phyloP scores from a whole-genome alignment of 30 jellyfish, hydroid and myxozoan species.

The Cassiopea xamachana region DNA sequence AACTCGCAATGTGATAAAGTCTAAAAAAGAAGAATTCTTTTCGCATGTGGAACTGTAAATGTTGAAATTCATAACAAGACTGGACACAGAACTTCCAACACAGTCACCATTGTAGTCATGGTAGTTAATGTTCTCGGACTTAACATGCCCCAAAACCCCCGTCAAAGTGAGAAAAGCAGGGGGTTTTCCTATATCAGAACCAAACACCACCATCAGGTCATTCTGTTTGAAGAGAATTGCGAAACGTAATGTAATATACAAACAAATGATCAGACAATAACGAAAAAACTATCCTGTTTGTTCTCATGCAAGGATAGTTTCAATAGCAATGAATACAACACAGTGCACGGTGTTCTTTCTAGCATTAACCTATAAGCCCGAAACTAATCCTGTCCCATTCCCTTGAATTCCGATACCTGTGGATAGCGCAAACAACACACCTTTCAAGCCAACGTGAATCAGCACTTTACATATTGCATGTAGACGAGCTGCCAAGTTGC shows the following conservation, averaged over 20 bases:
- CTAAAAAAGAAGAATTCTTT: slow-evolving; percentile 34
- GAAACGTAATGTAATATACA: neutral
- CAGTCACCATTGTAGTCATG: neutral
- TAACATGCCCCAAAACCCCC: neutral
- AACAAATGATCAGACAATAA: neutral
- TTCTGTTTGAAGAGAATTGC: neutral
- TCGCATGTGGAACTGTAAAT: neutral
- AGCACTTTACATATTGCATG: neutral
- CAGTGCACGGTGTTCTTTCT: neutral
- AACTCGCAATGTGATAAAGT: slow-evolving; percentile 93
- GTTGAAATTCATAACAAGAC: neutral
- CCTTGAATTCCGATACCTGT: slow-evolving; percentile 12
- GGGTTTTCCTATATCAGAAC: neutral
- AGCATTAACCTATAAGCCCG: neutral
- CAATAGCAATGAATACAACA: neutral
- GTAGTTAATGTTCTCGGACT: neutral
- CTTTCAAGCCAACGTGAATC: neutral
- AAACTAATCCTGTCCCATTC: neutral
- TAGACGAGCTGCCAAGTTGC: neutral
- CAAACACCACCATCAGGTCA: neutral
- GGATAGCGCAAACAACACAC: neutral
- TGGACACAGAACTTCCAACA: neutral
- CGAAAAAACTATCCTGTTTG: neutral
- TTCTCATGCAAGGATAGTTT: neutral
- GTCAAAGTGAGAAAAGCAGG: neutral